Evolutionary conservation across 2,888 invertebrate species (phyloP).

Genomic region (Cantharis rustica): DNA sequence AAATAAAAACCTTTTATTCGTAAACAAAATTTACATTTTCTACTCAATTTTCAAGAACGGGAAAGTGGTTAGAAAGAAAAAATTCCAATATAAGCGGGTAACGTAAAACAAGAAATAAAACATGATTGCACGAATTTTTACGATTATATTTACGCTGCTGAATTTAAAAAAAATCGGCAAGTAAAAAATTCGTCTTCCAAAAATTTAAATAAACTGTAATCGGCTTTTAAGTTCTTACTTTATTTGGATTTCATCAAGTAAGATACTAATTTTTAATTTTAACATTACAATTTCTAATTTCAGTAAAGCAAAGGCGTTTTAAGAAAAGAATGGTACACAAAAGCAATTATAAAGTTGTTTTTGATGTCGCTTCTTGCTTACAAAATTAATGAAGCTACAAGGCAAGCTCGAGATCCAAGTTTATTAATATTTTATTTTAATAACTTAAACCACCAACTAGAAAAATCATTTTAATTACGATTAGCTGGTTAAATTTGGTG

Average conservation of each 20-base stretch:
- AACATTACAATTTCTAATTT: not conserved
- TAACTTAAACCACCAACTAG: not conserved
- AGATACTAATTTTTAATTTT: not conserved
- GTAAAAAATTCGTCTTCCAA: not conserved
- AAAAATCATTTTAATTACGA: not conserved
- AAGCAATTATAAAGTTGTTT: constrained; percentile 13
- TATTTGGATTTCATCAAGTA: not conserved
- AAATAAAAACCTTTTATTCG: not conserved
- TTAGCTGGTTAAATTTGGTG: not conserved
- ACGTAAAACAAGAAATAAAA: not conserved
- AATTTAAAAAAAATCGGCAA: not conserved
- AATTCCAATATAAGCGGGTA: not conserved
- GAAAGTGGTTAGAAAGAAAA: not conserved
- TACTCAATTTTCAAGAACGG: not conserved
- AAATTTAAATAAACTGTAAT: not conserved
- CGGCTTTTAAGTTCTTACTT: not conserved
- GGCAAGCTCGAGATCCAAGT: not conserved
- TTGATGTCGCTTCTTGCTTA: constrained; percentile 6
- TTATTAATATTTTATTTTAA: not conserved
- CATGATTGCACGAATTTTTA: not conserved
- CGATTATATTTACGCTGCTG: not conserved
- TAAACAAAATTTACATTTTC: not conserved
- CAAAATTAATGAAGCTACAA: constrained; percentile 9
- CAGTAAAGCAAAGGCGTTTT: constrained; percentile 4
- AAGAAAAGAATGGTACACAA: not conserved